Base-by-base conservation (phyloP, 2,113 vertebrate species). In the Lasiurus borealis region DNA sequence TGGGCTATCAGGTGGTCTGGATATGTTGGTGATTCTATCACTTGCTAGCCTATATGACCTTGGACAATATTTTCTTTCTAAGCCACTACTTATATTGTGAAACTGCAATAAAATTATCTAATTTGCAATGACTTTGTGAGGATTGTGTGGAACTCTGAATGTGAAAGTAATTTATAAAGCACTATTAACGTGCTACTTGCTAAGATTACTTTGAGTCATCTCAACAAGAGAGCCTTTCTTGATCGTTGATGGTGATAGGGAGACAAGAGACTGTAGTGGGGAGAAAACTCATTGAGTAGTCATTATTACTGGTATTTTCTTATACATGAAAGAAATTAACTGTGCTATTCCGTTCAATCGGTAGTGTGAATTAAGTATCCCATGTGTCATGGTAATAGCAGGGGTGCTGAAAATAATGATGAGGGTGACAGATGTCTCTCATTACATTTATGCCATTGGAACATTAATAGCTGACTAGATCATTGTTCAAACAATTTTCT, bases 101-200 rank as follows among this genome's bases (percentile, higher is more conserved):
- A 90, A 81, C 7, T 72, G 27, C 54, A 89, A 27, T 71, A 66
- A 72, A 19, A 57, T 80, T 88, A 80, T 64, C 44, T 88, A 54
- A 73, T 73, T 36, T 62, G 15, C n/a, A 54, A 66, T 31, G 36
- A 71, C 18, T 77, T 90, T 52, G 11, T 52, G 44, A 66, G 23
- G 44, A 87, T 71, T 77, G 71, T 90, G 8, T 48, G 6, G 19
- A 21, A 34, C 13, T 91, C 44, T 76, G 13, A 40, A 80, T 25
- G 12, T 71, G 15, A 92, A 86, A 89, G 27, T 72, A 80, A 93
- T 50, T 93, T 87, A 48, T 62, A 71, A 85, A 81, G 14, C 31
- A 83, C 46, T 82, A 85, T 14, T 46, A 44, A 81, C 44, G 4
- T 69, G 21, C 29, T 69, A 23, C 85, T 78, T 89, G 62, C 78